These are phyloP conservation scores for Coenonympha arcania DNA, from an alignment of 2,888 invertebrate genomes.

Conservation along the genomic window DNA sequence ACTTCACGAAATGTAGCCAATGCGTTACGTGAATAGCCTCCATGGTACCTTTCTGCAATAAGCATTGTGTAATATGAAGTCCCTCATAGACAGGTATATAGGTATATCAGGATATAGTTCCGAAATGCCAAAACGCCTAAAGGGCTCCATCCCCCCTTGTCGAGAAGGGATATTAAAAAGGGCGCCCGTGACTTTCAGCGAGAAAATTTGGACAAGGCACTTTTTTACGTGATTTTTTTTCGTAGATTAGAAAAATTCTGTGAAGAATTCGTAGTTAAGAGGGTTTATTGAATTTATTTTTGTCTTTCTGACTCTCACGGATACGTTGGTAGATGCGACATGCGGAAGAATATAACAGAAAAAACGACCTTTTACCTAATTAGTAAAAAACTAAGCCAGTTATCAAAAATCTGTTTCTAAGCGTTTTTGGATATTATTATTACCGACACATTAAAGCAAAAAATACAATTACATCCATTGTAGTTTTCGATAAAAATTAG, in stretches of 20 bases:
- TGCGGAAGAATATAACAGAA: too few relatives aligned
- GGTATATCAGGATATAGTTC: slow-evolving; percentile 20
- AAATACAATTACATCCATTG: too few relatives aligned
- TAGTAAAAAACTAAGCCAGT: too few relatives aligned
- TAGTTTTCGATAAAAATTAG: too few relatives aligned
- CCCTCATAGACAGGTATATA: not conserved
- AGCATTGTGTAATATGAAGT: not conserved
- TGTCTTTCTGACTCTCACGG: too few relatives aligned
- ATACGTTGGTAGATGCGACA: too few relatives aligned
- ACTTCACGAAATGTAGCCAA: too few relatives aligned
- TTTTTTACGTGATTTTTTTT: not conserved
- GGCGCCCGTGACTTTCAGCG: slow-evolving; percentile 16
- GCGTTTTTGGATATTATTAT: too few relatives aligned
- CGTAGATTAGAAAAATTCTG: not conserved
- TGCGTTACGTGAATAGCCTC: not conserved
- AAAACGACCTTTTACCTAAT: too few relatives aligned
- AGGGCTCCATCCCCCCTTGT: slow-evolving; percentile 24
- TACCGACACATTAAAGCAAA: too few relatives aligned
- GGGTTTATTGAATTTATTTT: too few relatives aligned
- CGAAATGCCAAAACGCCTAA: slow-evolving; percentile 25
- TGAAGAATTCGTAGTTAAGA: not conserved
- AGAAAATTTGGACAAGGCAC: slow-evolving; percentile 13
- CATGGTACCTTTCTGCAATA: not conserved
- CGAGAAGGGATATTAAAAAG: slow-evolving; percentile 32
- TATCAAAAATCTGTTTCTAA: too few relatives aligned